Base-by-base conservation (phyloP, 2,113 vertebrate genomes). In the Ptychochromis oligacanthus region DNA sequence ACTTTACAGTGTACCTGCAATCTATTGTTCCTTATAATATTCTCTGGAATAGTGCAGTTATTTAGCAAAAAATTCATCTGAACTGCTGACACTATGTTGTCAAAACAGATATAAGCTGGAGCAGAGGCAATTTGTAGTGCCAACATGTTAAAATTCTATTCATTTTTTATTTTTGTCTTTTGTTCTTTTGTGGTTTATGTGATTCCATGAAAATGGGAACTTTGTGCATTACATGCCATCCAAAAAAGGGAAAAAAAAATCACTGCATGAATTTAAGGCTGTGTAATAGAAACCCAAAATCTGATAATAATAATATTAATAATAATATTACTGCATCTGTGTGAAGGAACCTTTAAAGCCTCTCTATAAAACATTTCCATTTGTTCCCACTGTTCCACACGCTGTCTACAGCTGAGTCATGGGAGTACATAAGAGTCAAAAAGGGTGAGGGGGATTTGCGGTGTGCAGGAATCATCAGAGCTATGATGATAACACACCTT, bases 401-500 rank as follows among this genome's bases (percentile, higher is more conserved):
- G 20, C 60, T 75, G 81, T 89, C 81, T 81, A 57, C 40, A 74
- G 79, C 38, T 3, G 28, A 60, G 79, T 82, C 58, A 61, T 5
- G 22, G 60, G 4, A 62, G 61, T 55, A 80, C 72, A 62, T 40
- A 64, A 31, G 54, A 52, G 64, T 80, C 34, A 64, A 43, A 84
- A 59, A 52, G 60, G 5, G 54, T 13, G 49, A 78, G 54, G 56
- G 31, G 72, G 31, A 62, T 64, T 52, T 43, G 22, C 31, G 75
- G 65, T 26, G 26, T 64, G 74, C 55, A 55, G 83, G 65, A 82
- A 80, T 87, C 89, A 91, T 89, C 89, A 81, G 86, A 62, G 74
- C 82, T 77, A 55, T 75, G 91, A 95, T 22, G 26, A 59, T 93
- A 93, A 94, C 80, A 36, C 85, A 92, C 89, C 88, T 89, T 90